Evolutionary conservation across 1,140 invertebrate species (phyloP).

Genomic region (Wasmannia auropunctata): DNA sequence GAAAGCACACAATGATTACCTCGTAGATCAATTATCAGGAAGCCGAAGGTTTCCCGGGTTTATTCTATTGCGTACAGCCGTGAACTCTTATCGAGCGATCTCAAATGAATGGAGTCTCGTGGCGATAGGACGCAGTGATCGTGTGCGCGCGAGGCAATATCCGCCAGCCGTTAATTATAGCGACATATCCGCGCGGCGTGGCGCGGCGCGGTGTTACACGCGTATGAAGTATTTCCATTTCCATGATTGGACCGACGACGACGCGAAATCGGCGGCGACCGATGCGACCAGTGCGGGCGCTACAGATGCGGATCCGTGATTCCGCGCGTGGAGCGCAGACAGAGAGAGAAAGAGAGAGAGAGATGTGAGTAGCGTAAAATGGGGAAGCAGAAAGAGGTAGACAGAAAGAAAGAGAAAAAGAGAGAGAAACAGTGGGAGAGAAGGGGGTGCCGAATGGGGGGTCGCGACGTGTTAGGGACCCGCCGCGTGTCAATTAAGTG

Average conservation of each 20-base stretch:
- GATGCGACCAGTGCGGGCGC: constrained; percentile 71
- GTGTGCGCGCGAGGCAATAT: constrained; percentile 65
- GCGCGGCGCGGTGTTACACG: constrained; percentile 23
- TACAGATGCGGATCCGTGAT: constrained; percentile 83
- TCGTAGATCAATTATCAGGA: constrained; percentile 29
- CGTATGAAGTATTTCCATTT: constrained; percentile 77
- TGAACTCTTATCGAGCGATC: constrained; percentile 53
- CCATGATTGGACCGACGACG: constrained; percentile 78
- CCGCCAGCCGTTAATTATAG: constrained; percentile 68
- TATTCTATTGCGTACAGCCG: constrained; percentile 32
- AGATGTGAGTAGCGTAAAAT: constrained; percentile 43
- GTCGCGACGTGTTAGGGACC: constrained; percentile 84
- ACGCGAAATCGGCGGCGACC: constrained; percentile 68
- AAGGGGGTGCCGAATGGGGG: constrained; percentile 74
- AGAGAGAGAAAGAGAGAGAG: constrained; percentile 37
- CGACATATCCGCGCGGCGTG: constrained; percentile 46
- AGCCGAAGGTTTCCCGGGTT: constrained; percentile 20
- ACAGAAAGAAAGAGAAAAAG: not conserved
- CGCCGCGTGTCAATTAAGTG: constrained; percentile 85
- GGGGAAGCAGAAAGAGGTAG: not conserved
- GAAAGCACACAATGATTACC: not conserved
- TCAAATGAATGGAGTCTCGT: constrained; percentile 53
- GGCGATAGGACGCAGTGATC: constrained; percentile 46
- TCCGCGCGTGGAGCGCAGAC: constrained; percentile 65
- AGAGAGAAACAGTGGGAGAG: not conserved